phyloP scores from a whole-genome alignment of 92 coral and sea anemone species.

The Palythoa caribaeorum region DNA sequence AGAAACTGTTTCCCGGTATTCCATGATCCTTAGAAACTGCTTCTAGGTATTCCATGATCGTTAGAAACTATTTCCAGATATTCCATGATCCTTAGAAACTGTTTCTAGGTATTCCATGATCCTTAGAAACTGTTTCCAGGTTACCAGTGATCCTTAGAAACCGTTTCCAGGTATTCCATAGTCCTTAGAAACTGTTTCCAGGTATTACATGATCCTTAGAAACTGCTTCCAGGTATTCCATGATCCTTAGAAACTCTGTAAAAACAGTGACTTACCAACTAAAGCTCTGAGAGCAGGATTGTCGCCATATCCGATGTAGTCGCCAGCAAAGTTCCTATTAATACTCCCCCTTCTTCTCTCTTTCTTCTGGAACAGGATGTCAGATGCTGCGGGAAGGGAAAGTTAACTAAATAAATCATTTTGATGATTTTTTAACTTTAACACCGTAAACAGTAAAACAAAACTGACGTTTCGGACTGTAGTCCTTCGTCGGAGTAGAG shows the following conservation, averaged over 20 bases:
- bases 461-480: too few relatives aligned
- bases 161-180: too few relatives aligned
- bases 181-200: too few relatives aligned
- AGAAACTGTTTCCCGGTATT: not conserved
- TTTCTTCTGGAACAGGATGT: constrained; percentile 97
- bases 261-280: constrained; percentile 76
- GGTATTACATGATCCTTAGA: too few relatives aligned
- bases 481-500: too few relatives aligned
- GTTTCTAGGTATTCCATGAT: not conserved
- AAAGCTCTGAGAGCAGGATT: constrained; percentile 92
- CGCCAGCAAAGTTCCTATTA: constrained; percentile 97
- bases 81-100: too few relatives aligned
- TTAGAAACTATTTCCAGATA: too few relatives aligned
- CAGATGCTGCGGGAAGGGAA: constrained; percentile 77
- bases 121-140: not conserved
- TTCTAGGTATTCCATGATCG: too few relatives aligned
- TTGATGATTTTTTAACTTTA: too few relatives aligned
- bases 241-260: not conserved
- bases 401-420: too few relatives aligned
- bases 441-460: too few relatives aligned
- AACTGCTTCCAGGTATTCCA: not conserved
- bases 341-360: constrained; percentile 92
- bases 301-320: constrained; percentile 93
- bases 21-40: not conserved
- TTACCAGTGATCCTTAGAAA: too few relatives aligned